Base-by-base conservation (phyloP, 2,888 invertebrate genomes). In the Pristionchus mayeri region DNA sequence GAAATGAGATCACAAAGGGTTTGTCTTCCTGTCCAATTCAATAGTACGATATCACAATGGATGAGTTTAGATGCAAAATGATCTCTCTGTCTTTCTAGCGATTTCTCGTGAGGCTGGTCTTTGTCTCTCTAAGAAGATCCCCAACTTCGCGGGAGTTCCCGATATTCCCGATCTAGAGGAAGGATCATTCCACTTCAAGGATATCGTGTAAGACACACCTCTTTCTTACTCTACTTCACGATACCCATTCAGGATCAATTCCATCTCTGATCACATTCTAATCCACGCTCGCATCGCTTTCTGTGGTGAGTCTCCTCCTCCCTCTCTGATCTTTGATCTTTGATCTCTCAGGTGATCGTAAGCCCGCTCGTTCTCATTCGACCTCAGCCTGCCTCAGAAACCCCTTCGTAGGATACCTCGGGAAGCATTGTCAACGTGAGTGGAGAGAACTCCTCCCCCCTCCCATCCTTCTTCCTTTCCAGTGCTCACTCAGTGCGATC, bases 121-220 rank as follows among this genome's bases (percentile, higher is more conserved):
- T 86, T 92, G 92, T 84, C 87, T 92, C 84, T 87, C 87, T 44
- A 88, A 88, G 78, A 92, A 92, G 86, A 87, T 92, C 79, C 80
- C 90, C 48, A 89, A 90, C 87, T 92, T 92, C 85, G 89, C 90
- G 11, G 91, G 92, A 34, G 89, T 92, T 54, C 91, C 92, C 76
- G 91, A 91, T 18, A 91, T 92, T 84, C 92, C 92, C 37, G 92
- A 92, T 85, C 87, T 92, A 44, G 92, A 92, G 85, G 91, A 91
- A 79, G 91, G 91, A 75, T 89, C 90, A 7, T 91, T 89, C 88
- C 87, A 88, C 83, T 89, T 88, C 86, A 91, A 91, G 86, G 92
- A 92, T 82, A 87, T 89, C 67, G 92, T 92, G 92, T 91, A 88
- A 86, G 91, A 30, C 57, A 24, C 6, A 57, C 52, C 4, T n/a